A percentile compares a stretch with the other conserved stretches of the same genome.
phyloP scores from a whole-genome alignment of 2,888 invertebrate genomes.

The Dysmachus trigonus region DNA sequence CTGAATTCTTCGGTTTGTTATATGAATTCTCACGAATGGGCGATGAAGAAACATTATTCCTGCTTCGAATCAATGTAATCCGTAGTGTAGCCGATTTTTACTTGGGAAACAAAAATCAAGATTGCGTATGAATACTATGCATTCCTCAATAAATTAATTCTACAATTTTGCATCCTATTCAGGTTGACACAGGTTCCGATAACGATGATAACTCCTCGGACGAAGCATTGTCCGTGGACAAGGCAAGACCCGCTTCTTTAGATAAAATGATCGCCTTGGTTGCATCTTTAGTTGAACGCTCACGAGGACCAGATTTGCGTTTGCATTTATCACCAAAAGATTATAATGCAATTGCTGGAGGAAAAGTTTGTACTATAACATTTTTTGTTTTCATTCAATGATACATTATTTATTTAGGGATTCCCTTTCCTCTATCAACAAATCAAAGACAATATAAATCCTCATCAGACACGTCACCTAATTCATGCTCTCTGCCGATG shows the following conservation, averaged over 20 bases:
- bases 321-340: slow-evolving; percentile 81
- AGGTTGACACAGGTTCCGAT: slow-evolving; percentile 64
- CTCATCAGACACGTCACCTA: slow-evolving; percentile 89
- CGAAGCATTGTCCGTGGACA: slow-evolving; percentile 69
- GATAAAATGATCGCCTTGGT: slow-evolving; percentile 96
- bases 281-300: slow-evolving; percentile 87
- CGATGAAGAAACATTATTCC: slow-evolving; percentile 89
- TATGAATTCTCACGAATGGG: slow-evolving; percentile 96
- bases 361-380: slow-evolving; percentile 70
- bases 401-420: slow-evolving; percentile 67
- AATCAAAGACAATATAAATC: slow-evolving; percentile 91
- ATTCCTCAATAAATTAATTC: not conserved
- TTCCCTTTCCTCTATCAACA: slow-evolving; percentile 95
- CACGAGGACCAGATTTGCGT: slow-evolving; percentile 78
- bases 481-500: slow-evolving; percentile 91
- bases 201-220: slow-evolving; percentile 67
- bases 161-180: slow-evolving; percentile 7
- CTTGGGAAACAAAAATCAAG: slow-evolving; percentile 80
- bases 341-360: slow-evolving; percentile 83
- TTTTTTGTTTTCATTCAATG: not conserved
- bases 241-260: slow-evolving; percentile 87
- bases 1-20: slow-evolving; percentile 91
- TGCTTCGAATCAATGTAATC: slow-evolving; percentile 86
- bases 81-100: slow-evolving; percentile 92
- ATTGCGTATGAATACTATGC: slow-evolving; percentile 68